A percentile compares a stretch with the other conserved stretches of the same genome.
These are phyloP conservation scores for Yponomeuta plumbellus DNA, from an alignment of 2,888 invertebrate genomes.

Conservation along the genomic window DNA sequence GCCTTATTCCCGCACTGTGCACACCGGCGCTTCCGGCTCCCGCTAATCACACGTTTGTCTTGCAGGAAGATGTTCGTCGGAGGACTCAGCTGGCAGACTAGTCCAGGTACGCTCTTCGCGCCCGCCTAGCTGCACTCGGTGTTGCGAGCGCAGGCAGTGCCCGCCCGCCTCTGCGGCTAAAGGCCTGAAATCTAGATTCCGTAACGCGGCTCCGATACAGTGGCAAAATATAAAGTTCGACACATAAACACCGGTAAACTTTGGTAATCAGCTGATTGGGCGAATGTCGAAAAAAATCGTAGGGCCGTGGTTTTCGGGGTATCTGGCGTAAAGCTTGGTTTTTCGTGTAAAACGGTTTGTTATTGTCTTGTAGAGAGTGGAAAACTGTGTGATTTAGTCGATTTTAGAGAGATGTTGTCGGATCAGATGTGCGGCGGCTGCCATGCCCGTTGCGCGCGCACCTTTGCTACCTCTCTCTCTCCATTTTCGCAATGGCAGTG, in stretches of 20 bases:
- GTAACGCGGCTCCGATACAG: conserved; percentile 8
- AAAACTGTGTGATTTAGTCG: conserved; percentile 10
- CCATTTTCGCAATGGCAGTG: conserved; percentile 38
- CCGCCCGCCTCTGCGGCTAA: conserved; percentile 27
- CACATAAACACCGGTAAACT: conserved; percentile 68
- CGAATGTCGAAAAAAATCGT: not conserved
- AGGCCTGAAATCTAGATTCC: conserved; percentile 30
- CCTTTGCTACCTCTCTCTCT: conserved; percentile 48
- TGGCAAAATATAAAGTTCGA: conserved; percentile 36
- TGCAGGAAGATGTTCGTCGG: conserved; percentile 99
- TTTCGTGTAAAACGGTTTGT: conserved; percentile 35
- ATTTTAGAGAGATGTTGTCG: conserved; percentile 45
- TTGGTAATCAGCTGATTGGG: conserved; percentile 71
- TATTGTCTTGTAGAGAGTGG: conserved; percentile 33
- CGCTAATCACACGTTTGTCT: conserved; percentile 77
- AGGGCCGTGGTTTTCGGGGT: conserved; percentile 45
- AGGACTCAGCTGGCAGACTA: conserved; percentile 99
- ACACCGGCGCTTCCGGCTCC: conserved; percentile 31
- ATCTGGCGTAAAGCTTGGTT: conserved; percentile 36
- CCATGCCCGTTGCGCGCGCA: conserved; percentile 75
- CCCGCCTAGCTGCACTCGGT: conserved; percentile 46
- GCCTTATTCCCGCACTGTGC: conserved; percentile 24
- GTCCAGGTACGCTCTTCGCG: conserved; percentile 89
- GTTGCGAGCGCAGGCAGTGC: conserved; percentile 37
- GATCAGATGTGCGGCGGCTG: conserved; percentile 71